phyloP scores from a whole-genome alignment of 2,113 vertebrate species.

The Platycercus adscitus region DNA sequence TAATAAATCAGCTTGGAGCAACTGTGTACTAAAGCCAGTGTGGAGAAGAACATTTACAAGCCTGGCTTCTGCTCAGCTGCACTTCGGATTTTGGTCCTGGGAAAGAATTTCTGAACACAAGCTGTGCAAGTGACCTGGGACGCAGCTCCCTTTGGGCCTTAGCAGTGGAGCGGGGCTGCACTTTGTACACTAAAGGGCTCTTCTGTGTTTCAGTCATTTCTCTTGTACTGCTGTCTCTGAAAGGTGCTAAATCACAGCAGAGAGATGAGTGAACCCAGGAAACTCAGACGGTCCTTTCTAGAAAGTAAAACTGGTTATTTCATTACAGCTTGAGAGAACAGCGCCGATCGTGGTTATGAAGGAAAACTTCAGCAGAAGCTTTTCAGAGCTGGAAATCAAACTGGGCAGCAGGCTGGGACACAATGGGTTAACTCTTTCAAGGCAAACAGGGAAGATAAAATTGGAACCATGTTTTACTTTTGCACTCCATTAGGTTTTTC shows the following conservation, averaged over 20 bases:
- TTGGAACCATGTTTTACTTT: conserved; percentile 39
- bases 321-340: neutral
- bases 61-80: neutral
- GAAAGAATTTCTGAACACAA: neutral
- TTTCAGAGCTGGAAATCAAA: neutral
- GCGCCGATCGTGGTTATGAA: fast-evolving
- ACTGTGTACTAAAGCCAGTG: neutral
- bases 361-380: neutral
- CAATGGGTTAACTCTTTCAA: neutral
- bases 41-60: neutral
- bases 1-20: neutral
- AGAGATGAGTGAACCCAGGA: neutral
- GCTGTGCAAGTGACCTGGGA: neutral
- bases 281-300: neutral
- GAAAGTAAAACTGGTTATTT: neutral
- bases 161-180: neutral
- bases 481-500: neutral
- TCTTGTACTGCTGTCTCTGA: neutral
- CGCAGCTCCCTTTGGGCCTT: neutral
- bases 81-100: neutral
- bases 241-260: neutral
- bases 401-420: neutral
- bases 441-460: neutral
- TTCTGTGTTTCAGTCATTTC: neutral
- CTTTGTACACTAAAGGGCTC: neutral